A percentile compares a stretch with the other conserved stretches of the same genome.
Conservation (phyloP, 2,797 vertebrate species). For the Peromyscus attwateri region DNA sequence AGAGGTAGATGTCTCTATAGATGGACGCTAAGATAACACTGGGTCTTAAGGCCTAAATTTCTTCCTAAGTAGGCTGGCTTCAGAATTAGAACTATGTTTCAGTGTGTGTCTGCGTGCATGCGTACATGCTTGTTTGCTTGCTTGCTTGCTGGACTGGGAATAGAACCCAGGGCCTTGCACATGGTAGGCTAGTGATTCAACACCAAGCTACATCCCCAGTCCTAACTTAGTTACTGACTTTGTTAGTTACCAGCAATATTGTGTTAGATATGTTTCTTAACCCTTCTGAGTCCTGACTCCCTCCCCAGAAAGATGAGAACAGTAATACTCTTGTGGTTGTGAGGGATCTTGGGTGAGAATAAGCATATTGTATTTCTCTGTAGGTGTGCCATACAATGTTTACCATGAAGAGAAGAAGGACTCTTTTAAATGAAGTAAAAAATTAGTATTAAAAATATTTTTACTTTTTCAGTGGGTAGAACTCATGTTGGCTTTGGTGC, state of each 20-base stretch:
- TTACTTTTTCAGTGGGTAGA: not conserved
- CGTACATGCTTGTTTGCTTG: rapidly evolving
- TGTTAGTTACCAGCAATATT: not conserved
- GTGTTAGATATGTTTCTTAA: not conserved
- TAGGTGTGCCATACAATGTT: not conserved
- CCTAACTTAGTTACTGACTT: not conserved
- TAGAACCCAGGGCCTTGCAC: not conserved
- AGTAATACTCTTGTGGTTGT: rapidly evolving
- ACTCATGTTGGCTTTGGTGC: not conserved
- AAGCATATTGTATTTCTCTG: not conserved
- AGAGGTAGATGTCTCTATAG: not conserved
- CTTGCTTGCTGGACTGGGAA: too few relatives aligned
- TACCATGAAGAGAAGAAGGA: not conserved
- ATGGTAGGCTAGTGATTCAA: not conserved
- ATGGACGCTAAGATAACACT: not conserved
- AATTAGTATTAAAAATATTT: not conserved
- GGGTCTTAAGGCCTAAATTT: not conserved
- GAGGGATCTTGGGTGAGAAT: not conserved
- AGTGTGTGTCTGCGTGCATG: not conserved
- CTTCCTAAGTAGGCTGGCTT: not conserved
- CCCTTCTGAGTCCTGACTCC: not conserved
- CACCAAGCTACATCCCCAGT: not conserved
- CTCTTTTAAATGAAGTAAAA: not conserved
- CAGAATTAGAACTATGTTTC: not conserved
- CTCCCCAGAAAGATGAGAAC: not conserved